A percentile compares a stretch with the other conserved stretches of the same genome.
These are phyloP conservation scores for Trachelus iudaicus DNA, from an alignment of 2,888 invertebrate genomes.

Conservation along the genomic window DNA sequence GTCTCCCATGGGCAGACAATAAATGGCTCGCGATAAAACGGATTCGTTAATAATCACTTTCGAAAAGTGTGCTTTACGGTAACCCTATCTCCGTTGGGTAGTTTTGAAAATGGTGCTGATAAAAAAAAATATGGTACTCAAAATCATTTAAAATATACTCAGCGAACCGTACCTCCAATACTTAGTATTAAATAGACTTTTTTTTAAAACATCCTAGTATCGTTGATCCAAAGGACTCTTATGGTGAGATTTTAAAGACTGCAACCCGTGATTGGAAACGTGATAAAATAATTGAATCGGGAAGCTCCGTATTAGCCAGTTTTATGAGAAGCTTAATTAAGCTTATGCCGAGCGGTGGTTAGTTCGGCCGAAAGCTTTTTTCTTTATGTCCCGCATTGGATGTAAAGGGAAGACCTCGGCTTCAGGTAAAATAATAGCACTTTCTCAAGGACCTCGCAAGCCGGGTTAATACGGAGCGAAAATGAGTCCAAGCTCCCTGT, in stretches of 20 bases:
- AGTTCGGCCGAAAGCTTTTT: neutral
- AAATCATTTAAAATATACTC: neutral
- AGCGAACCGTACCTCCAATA: neutral
- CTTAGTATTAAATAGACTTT: too few species aligned
- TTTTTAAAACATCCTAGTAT: neutral
- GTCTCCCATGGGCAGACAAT: neutral
- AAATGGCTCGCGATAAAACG: neutral
- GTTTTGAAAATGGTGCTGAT: too few species aligned
- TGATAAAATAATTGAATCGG: neutral
- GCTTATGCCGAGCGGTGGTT: neutral
- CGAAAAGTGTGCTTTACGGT: neutral
- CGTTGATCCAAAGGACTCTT: neutral
- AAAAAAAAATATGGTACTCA: neutral
- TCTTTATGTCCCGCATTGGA: neutral
- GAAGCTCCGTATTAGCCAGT: neutral
- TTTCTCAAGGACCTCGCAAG: constrained; percentile 5
- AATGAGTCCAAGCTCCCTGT: neutral
- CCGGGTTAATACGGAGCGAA: constrained; percentile 12
- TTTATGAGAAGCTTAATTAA: neutral
- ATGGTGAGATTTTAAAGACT: neutral
- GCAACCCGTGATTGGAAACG: neutral
- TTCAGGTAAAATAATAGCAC: constrained; percentile 3
- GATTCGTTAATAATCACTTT: constrained; percentile 25
- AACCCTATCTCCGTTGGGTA: neutral
- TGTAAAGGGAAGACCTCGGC: neutral